Base-by-base conservation (phyloP, 2,113 vertebrate genomes). In the Lepus timidus region DNA sequence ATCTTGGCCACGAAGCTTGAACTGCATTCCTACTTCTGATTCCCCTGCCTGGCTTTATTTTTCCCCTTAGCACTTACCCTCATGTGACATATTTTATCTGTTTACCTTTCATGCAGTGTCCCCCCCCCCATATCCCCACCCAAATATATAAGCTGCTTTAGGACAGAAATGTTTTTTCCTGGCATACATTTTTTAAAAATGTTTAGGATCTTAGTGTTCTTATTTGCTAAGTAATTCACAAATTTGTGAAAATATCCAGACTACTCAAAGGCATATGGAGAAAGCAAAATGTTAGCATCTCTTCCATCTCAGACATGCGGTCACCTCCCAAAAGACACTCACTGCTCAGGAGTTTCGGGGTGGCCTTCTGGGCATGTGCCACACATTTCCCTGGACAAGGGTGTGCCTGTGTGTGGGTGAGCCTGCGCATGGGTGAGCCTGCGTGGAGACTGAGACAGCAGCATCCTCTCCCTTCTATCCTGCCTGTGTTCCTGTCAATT, bases 191-290 rank as follows among this genome's bases (percentile, higher is more conserved):
- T 31, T 23, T 75, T 62, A 16, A 29, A 62, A 16, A 29, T 70
- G 76, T 68, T 75, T 76, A 82, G 68, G 61, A 64, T 33, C 17
- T 11, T 0, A 3, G 22, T 76, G 25, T 36, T 90, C 86, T 93
- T 65, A 67, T 55, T 65, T 82, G 74, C 85, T 74, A 93, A 84
- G 61, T 64, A 29, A 62, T 70, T 85, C 36, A 73, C 65, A 62
- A 62, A 49, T 36, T 78, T 65, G n/a, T 36, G 67, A 73, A 83
- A 68, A 61, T 52, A 74, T 36, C 52, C 49, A 44, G 29, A 67
- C 33, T 52, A 12, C 65, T 67, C 20, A 73, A 70, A 86, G 85
- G 20, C 10, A 22, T 86, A 27, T 31, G 61, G 55, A 58, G 17
- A 58, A 31, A 75, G n/a, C 67, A 44, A 80, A 68, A 71, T 20